phyloP scores from a whole-genome alignment of 2,797 vertebrate genomes.

The Chromis chromis region DNA sequence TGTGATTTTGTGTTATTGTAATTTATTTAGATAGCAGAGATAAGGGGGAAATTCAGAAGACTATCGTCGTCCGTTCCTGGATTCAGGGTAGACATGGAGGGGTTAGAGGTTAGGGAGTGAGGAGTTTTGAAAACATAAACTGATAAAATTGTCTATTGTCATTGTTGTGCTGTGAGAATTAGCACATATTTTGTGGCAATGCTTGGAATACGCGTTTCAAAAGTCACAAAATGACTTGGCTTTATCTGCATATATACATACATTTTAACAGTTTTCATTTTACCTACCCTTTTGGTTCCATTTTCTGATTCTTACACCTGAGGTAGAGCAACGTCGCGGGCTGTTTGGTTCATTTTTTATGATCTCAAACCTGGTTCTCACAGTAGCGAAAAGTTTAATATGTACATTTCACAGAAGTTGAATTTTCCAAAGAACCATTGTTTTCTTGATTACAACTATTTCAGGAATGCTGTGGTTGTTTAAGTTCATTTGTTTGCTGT shows the following conservation, averaged over 20 bases:
- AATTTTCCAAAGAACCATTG: neutral
- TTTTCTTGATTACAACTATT: constrained; percentile 14
- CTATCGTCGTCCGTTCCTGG: neutral
- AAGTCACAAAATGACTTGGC: neutral
- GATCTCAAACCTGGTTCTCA: neutral
- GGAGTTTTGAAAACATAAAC: too few relatives aligned
- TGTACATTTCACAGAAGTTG: neutral
- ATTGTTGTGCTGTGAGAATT: neutral
- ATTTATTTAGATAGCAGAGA: neutral
- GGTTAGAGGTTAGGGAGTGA: neutral
- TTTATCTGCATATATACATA: neutral
- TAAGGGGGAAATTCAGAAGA: neutral
- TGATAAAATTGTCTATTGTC: neutral
- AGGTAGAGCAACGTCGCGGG: neutral
- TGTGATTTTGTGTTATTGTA: too few relatives aligned
- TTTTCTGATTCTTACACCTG: neutral
- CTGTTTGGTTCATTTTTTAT: neutral
- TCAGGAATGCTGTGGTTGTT: constrained; percentile 25
- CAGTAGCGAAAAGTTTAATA: neutral
- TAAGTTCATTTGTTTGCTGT: constrained; percentile 4
- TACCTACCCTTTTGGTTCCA: neutral
- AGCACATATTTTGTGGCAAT: neutral
- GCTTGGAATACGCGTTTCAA: neutral
- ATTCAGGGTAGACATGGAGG: neutral
- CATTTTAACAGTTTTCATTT: neutral